Base-by-base conservation (phyloP, 2,797 vertebrate species). In the Capromys pilorides region DNA sequence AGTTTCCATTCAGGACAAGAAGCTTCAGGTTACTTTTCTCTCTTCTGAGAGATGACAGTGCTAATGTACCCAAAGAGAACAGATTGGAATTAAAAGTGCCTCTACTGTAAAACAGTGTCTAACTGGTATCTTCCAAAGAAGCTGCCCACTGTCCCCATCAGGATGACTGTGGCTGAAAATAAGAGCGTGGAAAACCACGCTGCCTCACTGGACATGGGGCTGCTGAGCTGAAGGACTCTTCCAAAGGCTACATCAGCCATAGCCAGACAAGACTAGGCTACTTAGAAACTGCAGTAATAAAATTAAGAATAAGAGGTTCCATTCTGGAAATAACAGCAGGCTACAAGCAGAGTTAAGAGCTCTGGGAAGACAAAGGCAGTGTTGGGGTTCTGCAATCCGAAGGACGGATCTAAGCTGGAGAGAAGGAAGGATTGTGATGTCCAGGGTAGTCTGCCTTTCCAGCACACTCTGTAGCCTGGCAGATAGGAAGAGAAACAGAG, bases 1-100 rank as follows among this genome's bases (percentile, higher is more conserved):
- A 96, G 80, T 59, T 98, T 96, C 93, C 83, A 97, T 97, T 97
- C 94, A 88, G 95, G 87, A 96, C 88, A 83, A 97, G 97, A 97
- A 94, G 80, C 86, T 22, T 49, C 71, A 21, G 18, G 77, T 79
- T 78, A 33, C 73, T 62, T 96, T 97, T 97, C 95, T 82, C 59
- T 95, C 95, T 96, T 97, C 88, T 93, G 90, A 95, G 86, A 90
- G 21, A 69, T 94, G 96, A 88, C 91, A 93, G 69, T 82, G 86
- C 94, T 96, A 97, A 95, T 80, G 61, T 22, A 49, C 14, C 93
- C 84, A 88, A 97, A 94, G 97, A 79, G 33, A 96, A 87, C 8
- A 57, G 77, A 41, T 33, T 49, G 61, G 90, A 73, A 75, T 88
- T 57, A 21, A 49, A 88, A 31, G 1, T 7, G 31, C 31, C 87